Percentiles rank a stretch among this genome's conserved stretches.
phyloP scores from a whole-genome alignment of 2,113 vertebrate genomes.

The Sander lucioperca region DNA sequence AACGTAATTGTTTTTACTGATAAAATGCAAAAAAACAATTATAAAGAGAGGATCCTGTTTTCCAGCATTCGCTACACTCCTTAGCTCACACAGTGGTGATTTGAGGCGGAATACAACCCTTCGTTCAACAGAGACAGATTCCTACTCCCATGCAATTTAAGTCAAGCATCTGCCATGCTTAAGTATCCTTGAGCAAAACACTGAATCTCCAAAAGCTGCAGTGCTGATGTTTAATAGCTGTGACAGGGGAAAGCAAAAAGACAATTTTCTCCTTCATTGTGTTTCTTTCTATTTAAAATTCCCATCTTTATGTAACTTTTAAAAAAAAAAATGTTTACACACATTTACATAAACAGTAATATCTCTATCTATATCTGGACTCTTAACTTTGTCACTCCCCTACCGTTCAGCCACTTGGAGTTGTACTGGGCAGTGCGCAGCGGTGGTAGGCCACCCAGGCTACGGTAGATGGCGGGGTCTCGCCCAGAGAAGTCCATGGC shows the following conservation, averaged over 20 bases:
- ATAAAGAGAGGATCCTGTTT: background rate
- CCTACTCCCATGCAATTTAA: conserved; percentile 2
- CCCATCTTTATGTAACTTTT: background rate
- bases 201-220: conserved; percentile 23
- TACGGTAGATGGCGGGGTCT: conserved; percentile 97
- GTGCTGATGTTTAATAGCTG: conserved; percentile 16
- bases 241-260: background rate
- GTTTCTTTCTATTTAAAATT: conserved; percentile 7
- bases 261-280: background rate
- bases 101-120: conserved; percentile 28
- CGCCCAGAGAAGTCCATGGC: conserved; percentile 98
- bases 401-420: conserved; percentile 99
- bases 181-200: conserved; percentile 24
- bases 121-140: conserved; percentile 28
- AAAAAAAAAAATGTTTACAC: too few relatives aligned
- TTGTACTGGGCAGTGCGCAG: conserved; percentile 98
- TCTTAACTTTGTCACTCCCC: conserved; percentile 16
- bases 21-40: conserved; percentile 24
- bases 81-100: background rate
- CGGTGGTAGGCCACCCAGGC: conserved; percentile 92
- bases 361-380: background rate
- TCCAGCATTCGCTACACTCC: background rate
- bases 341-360: conserved; percentile 13
- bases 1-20: conserved; percentile 27
- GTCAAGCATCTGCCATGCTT: conserved; percentile 37